phyloP scores from a whole-genome alignment of 2,888 invertebrate genomes.

The Euzophera pinguis region DNA sequence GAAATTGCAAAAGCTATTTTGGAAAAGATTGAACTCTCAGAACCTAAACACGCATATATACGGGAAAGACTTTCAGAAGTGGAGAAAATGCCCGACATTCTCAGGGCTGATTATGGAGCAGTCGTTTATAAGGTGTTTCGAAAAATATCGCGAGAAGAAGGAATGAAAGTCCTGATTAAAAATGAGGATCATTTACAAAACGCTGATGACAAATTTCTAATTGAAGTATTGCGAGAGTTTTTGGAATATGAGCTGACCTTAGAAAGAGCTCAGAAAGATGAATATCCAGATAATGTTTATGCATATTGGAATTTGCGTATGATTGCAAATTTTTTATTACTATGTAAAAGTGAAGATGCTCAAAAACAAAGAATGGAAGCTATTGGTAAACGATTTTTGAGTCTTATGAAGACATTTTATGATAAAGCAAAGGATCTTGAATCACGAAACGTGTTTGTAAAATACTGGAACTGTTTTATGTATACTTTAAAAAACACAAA shows the following conservation, averaged over 20 bases:
- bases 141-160: constrained; percentile 21
- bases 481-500: constrained; percentile 36
- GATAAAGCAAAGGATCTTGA: constrained; percentile 13
- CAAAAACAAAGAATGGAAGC: constrained; percentile 31
- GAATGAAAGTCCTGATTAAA: constrained; percentile 27
- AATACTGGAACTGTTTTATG: constrained; percentile 31
- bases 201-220: constrained; percentile 29
- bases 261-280: constrained; percentile 15
- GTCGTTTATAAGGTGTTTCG: constrained; percentile 31
- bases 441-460: not conserved
- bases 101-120: constrained; percentile 41
- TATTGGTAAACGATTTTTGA: constrained; percentile 35
- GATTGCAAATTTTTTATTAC: constrained; percentile 41
- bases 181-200: constrained; percentile 33
- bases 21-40: constrained; percentile 25
- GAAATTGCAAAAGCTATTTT: constrained; percentile 37
- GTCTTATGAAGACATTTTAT: constrained; percentile 27
- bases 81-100: constrained; percentile 29
- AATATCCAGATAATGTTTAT: not conserved
- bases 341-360: constrained; percentile 32
- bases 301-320: constrained; percentile 31
- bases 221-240: constrained; percentile 25
- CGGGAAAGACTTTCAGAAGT: constrained; percentile 19
- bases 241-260: constrained; percentile 25
- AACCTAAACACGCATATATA: constrained; percentile 19